Evolutionary conservation across 2,888 invertebrate species (phyloP).

Genomic region (Heliothis peltigera): DNA sequence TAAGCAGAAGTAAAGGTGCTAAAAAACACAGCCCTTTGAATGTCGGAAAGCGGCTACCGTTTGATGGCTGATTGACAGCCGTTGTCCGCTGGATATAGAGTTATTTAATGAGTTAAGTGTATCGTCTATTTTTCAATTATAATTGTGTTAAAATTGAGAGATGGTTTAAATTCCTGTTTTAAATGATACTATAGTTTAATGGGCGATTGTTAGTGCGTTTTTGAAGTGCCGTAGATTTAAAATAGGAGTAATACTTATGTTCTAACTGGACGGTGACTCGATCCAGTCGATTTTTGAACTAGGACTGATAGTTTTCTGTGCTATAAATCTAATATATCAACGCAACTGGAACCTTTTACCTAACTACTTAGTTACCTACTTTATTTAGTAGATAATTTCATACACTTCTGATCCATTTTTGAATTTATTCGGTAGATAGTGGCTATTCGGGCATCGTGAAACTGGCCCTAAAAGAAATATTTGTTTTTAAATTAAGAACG

Average conservation of each 20-base stretch:
- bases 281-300: too few species aligned
- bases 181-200: not conserved
- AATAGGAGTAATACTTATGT: too few species aligned
- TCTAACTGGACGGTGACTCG: too few species aligned
- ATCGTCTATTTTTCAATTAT: not conserved
- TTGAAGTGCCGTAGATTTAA: not conserved
- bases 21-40: conserved; percentile 28
- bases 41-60: conserved; percentile 10
- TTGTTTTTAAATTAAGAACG: not conserved
- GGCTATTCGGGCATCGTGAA: too few species aligned
- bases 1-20: conserved; percentile 20
- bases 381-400: too few species aligned
- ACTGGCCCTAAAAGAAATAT: too few species aligned
- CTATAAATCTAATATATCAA: not conserved
- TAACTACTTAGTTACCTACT: too few species aligned
- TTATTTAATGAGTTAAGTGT: conserved; percentile 25
- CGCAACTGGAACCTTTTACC: too few species aligned
- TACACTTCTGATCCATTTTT: too few species aligned
- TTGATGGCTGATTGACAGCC: conserved; percentile 29
- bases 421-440: too few species aligned
- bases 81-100: not conserved
- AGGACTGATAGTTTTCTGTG: not conserved
- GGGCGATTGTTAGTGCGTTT: not conserved
- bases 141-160: not conserved
- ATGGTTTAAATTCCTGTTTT: not conserved